Percentiles rank a stretch among this genome's conserved stretches.
These are phyloP conservation scores for Cebus imitator DNA, from an alignment of 2,113 vertebrate species.

Conservation along the genomic window DNA sequence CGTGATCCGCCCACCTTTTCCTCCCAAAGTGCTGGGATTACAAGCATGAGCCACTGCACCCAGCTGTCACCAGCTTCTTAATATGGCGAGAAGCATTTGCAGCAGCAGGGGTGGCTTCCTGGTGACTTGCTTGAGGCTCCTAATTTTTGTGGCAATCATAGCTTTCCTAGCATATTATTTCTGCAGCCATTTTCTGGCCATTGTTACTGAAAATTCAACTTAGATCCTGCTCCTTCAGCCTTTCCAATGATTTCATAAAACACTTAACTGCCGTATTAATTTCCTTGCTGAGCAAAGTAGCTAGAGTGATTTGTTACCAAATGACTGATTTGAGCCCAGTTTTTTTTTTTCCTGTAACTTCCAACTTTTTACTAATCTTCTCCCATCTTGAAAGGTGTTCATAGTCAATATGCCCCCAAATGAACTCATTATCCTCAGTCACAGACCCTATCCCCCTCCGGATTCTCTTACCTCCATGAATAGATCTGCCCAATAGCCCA, in stretches of 20 bases:
- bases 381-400: neutral
- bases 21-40: too few relatives aligned
- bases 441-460: neutral
- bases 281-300: neutral
- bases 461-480: neutral
- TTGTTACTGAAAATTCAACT: constrained; percentile 24
- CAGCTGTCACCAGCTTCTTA: neutral
- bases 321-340: neutral
- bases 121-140: neutral
- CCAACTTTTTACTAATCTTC: neutral
- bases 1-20: too few relatives aligned
- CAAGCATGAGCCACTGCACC: too few relatives aligned
- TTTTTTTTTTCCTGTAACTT: constrained; percentile 19
- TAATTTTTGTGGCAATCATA: neutral
- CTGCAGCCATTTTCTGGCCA: neutral
- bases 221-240: neutral
- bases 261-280: neutral
- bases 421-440: neutral
- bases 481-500: neutral
- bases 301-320: neutral
- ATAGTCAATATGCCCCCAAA: neutral
- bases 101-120: neutral
- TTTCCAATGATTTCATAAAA: constrained; percentile 20
- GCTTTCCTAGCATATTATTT: neutral
- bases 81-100: neutral